phyloP scores from a whole-genome alignment of 2,797 vertebrate genomes.

The Pseudochirops cupreus region DNA sequence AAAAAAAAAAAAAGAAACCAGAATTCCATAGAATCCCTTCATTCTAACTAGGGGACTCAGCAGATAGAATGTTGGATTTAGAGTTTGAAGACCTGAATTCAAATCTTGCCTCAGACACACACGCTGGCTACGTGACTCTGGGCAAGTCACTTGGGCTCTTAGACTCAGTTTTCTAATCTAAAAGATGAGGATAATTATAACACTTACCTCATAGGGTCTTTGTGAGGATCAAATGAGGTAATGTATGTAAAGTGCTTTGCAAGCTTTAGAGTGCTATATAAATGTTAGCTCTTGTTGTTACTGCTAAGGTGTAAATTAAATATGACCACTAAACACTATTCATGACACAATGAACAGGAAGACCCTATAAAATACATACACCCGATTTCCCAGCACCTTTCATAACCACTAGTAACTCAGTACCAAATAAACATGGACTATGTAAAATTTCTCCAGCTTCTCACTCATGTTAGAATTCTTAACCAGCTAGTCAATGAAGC shows the following conservation, averaged over 20 bases:
- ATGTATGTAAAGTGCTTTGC: neutral
- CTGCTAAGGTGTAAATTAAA: neutral
- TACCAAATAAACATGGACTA: constrained; percentile 23
- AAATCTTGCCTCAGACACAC: neutral
- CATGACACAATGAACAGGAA: neutral
- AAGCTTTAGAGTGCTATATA: neutral
- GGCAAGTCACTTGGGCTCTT: neutral
- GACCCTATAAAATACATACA: constrained; percentile 8
- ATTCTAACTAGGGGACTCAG: neutral
- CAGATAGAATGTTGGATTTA: neutral
- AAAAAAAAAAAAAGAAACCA: neutral
- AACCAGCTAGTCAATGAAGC: neutral
- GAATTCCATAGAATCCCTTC: neutral
- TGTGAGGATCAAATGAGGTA: neutral
- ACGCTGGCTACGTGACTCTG: neutral
- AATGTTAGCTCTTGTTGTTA: neutral
- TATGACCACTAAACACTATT: neutral
- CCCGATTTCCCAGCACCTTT: constrained; percentile 25
- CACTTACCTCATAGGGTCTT: neutral
- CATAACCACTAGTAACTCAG: neutral
- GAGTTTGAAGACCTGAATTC: neutral
- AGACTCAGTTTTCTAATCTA: neutral
- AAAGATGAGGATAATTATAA: neutral
- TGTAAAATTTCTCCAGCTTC: neutral
- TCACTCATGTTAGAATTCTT: constrained; percentile 17